Percentiles rank a stretch among this genome's conserved stretches.
These are phyloP conservation scores for Lethrus apterus DNA, from an alignment of 1,140 invertebrate species.

Conservation along the genomic window DNA sequence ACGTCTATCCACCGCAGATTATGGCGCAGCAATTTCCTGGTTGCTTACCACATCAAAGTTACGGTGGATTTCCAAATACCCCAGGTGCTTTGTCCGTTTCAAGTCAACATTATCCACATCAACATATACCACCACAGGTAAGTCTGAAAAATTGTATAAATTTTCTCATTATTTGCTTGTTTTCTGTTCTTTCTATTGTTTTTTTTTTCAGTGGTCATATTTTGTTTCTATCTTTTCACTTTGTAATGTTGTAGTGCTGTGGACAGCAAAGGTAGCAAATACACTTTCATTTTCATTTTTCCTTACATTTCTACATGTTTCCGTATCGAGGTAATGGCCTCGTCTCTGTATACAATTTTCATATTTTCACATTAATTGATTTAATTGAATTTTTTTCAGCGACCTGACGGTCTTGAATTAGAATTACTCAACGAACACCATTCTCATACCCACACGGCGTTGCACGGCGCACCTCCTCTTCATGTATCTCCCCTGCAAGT, in stretches of 20 bases:
- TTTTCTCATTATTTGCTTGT: background rate
- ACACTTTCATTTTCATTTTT: background rate
- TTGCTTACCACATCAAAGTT: conserved; percentile 38
- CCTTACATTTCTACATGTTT: conserved; percentile 3
- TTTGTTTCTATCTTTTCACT: too few species aligned
- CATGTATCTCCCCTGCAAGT: conserved; percentile 45
- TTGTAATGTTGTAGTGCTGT: too few species aligned
- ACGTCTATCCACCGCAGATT: conserved; percentile 40
- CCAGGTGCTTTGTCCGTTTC: conserved; percentile 31
- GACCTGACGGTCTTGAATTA: conserved; percentile 37
- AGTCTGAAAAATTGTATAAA: conserved; percentile 1
- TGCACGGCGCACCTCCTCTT: conserved; percentile 40
- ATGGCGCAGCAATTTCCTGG: conserved; percentile 39
- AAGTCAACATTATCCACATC: conserved; percentile 38
- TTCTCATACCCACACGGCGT: conserved; percentile 30
- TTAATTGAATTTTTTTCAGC: conserved; percentile 24
- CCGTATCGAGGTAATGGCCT: background rate
- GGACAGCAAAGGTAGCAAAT: too few species aligned
- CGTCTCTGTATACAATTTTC: too few species aligned
- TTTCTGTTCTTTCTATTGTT: background rate
- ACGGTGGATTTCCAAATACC: conserved; percentile 36
- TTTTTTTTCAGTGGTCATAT: conserved; percentile 1
- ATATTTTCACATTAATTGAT: too few species aligned
- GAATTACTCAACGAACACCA: conserved; percentile 38
- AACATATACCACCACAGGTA: conserved; percentile 35